These are phyloP conservation scores for Chaetoderma sp. DNA, from an alignment of 2,888 invertebrate genomes.

Conservation along the genomic window DNA sequence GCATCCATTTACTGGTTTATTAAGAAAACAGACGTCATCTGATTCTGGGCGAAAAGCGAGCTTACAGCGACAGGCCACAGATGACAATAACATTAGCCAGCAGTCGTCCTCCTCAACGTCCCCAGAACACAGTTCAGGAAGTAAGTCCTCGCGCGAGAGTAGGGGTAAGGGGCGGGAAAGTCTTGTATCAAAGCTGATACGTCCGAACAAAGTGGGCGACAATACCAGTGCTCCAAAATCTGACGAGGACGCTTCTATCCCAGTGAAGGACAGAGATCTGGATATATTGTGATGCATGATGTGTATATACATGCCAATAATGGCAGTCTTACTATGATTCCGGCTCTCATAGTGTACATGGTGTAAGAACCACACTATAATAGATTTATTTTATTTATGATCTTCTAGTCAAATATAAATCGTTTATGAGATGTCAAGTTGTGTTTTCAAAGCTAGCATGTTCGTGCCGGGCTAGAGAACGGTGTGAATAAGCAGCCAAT, in stretches of 20 bases:
- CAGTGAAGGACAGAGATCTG: constrained; percentile 57
- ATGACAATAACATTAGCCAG: background rate
- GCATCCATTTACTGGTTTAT: background rate
- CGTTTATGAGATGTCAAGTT: too few relatives aligned
- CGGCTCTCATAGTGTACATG: too few relatives aligned
- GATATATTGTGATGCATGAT: constrained; percentile 63
- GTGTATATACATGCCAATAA: too few relatives aligned
- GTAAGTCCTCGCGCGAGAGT: background rate
- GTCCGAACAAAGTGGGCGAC: constrained; percentile 1
- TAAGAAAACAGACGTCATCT: background rate
- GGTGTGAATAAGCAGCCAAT: too few relatives aligned
- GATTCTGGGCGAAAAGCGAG: constrained; percentile 1
- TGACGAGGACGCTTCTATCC: constrained; percentile 53
- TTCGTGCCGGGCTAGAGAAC: too few relatives aligned
- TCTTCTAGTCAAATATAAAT: too few relatives aligned
- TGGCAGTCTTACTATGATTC: too few relatives aligned
- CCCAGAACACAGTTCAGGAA: background rate
- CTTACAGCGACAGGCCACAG: background rate
- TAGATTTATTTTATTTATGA: too few relatives aligned
- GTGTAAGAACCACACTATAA: too few relatives aligned
- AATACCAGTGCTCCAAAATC: constrained; percentile 29
- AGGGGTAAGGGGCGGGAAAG: background rate
- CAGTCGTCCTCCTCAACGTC: background rate
- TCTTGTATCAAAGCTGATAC: background rate
- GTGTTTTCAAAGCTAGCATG: too few relatives aligned